Conservation (phyloP, 2,888 invertebrate species). For the Tachina grossa region DNA sequence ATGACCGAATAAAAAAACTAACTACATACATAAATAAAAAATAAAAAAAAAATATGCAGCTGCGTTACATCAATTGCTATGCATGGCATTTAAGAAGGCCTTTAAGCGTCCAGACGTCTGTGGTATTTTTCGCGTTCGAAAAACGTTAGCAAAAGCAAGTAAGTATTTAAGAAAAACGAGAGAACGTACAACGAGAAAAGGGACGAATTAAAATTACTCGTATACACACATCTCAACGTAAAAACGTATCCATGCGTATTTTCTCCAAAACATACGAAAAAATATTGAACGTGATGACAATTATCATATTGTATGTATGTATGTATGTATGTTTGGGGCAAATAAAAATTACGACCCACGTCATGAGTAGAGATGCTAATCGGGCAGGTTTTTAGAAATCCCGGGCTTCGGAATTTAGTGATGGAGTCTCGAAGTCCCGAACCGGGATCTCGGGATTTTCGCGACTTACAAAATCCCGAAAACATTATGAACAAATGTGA, state of each 20-base stretch:
- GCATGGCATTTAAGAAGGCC: conserved; percentile 57
- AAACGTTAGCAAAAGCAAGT: conserved; percentile 6
- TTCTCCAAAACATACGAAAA: background rate
- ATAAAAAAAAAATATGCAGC: conserved; percentile 57
- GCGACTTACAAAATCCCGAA: too few species aligned
- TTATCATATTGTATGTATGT: conserved; percentile 34
- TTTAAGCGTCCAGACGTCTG: conserved; percentile 68
- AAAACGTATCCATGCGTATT: background rate
- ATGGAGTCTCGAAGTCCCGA: too few species aligned
- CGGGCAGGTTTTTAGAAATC: too few species aligned
- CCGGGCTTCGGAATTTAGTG: too few species aligned
- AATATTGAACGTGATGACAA: conserved; percentile 37
- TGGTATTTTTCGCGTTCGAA: conserved; percentile 51
- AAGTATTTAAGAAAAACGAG: background rate
- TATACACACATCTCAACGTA: background rate
- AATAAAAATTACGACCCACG: conserved; percentile 12
- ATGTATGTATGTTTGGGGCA: background rate
- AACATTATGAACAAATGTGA: too few species aligned
- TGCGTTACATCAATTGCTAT: conserved; percentile 64
- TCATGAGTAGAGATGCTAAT: too few species aligned
- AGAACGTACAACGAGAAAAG: background rate
- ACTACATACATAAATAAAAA: background rate
- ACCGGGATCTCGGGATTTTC: too few species aligned
- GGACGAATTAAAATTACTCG: conserved; percentile 3
- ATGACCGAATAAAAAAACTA: conserved; percentile 7